Evolutionary conservation across 2,888 invertebrate genomes (phyloP).

Genomic region (Mythimna impura): DNA sequence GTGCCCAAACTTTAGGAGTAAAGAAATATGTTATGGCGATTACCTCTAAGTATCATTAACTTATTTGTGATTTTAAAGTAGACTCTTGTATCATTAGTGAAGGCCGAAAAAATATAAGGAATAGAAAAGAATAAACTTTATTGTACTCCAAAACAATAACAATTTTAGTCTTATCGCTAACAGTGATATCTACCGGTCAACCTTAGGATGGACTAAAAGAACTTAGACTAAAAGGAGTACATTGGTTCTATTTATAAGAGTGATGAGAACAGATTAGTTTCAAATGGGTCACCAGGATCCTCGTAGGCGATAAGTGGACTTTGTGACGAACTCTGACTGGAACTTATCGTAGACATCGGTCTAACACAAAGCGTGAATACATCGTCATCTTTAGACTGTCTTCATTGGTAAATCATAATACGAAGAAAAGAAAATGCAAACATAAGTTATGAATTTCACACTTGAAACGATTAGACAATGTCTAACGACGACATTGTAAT

Average conservation of each 20-base stretch:
- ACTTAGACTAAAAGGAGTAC: background rate
- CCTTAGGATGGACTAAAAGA: no score
- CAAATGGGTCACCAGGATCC: slow-evolving; percentile 41
- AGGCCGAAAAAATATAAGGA: background rate
- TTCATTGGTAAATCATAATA: background rate
- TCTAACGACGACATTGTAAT: slow-evolving; percentile 29
- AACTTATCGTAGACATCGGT: background rate
- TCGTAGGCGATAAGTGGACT: slow-evolving; percentile 34
- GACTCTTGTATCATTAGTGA: background rate
- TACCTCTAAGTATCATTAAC: background rate
- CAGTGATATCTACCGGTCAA: no score
- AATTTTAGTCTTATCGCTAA: no score
- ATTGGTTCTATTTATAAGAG: slow-evolving; percentile 19
- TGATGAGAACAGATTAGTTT: slow-evolving; percentile 10
- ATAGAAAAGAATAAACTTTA: no score
- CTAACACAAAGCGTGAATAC: background rate
- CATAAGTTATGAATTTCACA: slow-evolving; percentile 1
- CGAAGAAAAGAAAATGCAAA: background rate
- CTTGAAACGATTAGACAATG: background rate
- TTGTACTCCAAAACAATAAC: no score
- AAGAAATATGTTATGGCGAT: background rate
- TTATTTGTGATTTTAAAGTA: background rate
- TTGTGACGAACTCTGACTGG: background rate
- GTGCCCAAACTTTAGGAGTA: background rate
- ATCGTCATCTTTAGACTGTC: background rate